Conservation (phyloP, 1,140 invertebrate genomes). For the Trialeurodes vaporariorum region DNA sequence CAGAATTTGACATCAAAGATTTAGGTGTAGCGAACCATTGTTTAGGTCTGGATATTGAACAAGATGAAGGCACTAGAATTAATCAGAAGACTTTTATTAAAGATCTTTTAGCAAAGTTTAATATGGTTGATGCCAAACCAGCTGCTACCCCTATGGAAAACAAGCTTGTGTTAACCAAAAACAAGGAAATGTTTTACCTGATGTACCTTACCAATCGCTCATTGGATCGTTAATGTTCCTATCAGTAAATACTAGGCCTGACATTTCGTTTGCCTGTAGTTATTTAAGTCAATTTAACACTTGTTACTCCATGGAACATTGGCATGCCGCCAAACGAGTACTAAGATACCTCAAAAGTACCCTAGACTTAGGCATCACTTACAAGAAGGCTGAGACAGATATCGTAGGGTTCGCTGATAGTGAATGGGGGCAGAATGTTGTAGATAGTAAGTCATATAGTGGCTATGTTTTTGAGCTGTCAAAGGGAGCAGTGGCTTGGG, state of each 20-base stretch:
- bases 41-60: neutral
- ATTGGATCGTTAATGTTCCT: conserved; percentile 36
- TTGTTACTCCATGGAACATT: conserved; percentile 30
- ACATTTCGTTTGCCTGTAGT: conserved; percentile 36
- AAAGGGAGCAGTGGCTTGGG: conserved; percentile 33
- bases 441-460: conserved; percentile 30
- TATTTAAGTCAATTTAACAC: conserved; percentile 36
- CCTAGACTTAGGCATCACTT: conserved; percentile 3
- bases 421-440: conserved; percentile 32
- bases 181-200: conserved; percentile 3
- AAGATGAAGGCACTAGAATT: no score
- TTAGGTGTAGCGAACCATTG: neutral
- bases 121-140: conserved; percentile 25
- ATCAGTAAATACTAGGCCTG: conserved; percentile 34
- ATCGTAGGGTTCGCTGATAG: conserved; percentile 30
- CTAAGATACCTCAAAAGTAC: neutral
- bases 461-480: conserved; percentile 31
- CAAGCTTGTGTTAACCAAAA: conserved; percentile 17
- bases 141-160: conserved; percentile 25
- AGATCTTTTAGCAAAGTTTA: conserved; percentile 23
- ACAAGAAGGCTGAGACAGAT: neutral
- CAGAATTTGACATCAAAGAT: no score
- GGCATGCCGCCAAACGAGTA: conserved; percentile 34
- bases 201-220: conserved; percentile 26
- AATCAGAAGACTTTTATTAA: conserved; percentile 15